Base-by-base conservation (phyloP, 2,113 vertebrate genomes). In the Lepus timidus region DNA sequence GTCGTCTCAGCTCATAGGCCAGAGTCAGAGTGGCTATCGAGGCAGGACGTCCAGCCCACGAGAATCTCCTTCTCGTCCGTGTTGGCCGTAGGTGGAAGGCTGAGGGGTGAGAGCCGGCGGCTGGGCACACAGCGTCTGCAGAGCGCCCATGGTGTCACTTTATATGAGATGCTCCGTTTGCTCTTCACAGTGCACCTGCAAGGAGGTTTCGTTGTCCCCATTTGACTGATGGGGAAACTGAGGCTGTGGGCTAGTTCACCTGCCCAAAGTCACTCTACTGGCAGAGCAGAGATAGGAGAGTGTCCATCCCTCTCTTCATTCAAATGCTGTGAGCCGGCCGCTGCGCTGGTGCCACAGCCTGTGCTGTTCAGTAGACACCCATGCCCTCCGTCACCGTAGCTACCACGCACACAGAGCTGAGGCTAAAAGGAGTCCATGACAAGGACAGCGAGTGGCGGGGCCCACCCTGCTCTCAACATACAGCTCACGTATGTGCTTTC, bases 41-140 rank as follows among this genome's bases (percentile, higher is more conserved):
- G 2, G 27, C 12, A 52, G 44, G 12, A 65, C 13, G 44, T 7
- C 6, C 8, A 14, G 2, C 58, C 52, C 6, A 0, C 5, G 51
- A 55, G 10, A 23, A 3, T 49, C 51, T 55, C 80, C 68, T 64
- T 61, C 70, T 16, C 0, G 12, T n/a, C n/a, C 4, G 3, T 14
- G 1, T 6, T 3, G 36, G 64, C 13, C 2, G 19, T 4, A 27
- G 67, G 20, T 10, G 12, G 29, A 25, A 11, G 39, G 3, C 22
- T 14, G 44, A 39, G 31, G 10, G 20, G 2, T 17, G 74, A 14
- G 5, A 27, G 13, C 19, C 0, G 5, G 44, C 51, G 31, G 23
- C 8, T 3, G 29, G 61, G 44, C n/a, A 3, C 10, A 36, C 22
- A 31, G 17, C 13, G 1, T 5, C 7, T 70, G 31, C 23, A 10